These are phyloP conservation scores for Euspilapteryx auroguttella DNA, from an alignment of 2,888 invertebrate genomes.

Conservation along the genomic window DNA sequence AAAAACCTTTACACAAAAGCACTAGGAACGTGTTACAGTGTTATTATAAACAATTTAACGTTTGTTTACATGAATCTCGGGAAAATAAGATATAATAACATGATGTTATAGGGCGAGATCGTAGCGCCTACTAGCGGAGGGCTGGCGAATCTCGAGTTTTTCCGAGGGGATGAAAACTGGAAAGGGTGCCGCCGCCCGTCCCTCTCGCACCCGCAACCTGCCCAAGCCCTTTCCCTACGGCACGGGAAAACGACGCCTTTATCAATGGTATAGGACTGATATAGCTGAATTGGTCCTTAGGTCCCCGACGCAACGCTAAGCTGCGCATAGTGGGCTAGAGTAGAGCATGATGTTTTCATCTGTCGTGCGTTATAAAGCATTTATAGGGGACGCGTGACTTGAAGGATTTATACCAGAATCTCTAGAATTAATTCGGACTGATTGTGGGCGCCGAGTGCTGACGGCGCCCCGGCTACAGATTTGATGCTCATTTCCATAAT, in stretches of 20 bases:
- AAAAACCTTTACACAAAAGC: conserved; percentile 11
- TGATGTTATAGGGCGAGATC: conserved; percentile 46
- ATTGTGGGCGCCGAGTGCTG: conserved; percentile 27
- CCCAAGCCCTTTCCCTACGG: conserved; percentile 25
- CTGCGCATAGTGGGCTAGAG: conserved; percentile 48
- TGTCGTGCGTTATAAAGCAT: conserved; percentile 54
- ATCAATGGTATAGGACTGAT: conserved; percentile 50
- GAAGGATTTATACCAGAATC: conserved; percentile 51
- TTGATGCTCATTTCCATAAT: conserved; percentile 11
- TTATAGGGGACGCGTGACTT: conserved; percentile 50
- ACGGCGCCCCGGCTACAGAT: conserved; percentile 9
- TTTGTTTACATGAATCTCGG: conserved; percentile 48
- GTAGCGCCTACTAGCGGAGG: conserved; percentile 51
- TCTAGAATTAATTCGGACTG: conserved; percentile 45
- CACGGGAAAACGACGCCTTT: conserved; percentile 52
- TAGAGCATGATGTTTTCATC: conserved; percentile 54
- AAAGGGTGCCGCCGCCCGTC: conserved; percentile 20
- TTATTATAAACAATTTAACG: conserved; percentile 21
- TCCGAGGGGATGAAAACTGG: conserved; percentile 25
- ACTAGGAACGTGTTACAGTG: conserved; percentile 12
- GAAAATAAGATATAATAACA: conserved; percentile 28
- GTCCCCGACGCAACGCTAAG: no score
- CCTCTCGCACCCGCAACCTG: conserved; percentile 32
- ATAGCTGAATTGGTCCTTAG: no score
- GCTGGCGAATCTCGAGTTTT: conserved; percentile 16